phyloP scores from a whole-genome alignment of 2,113 vertebrate species.

The Nothocercus julius region DNA sequence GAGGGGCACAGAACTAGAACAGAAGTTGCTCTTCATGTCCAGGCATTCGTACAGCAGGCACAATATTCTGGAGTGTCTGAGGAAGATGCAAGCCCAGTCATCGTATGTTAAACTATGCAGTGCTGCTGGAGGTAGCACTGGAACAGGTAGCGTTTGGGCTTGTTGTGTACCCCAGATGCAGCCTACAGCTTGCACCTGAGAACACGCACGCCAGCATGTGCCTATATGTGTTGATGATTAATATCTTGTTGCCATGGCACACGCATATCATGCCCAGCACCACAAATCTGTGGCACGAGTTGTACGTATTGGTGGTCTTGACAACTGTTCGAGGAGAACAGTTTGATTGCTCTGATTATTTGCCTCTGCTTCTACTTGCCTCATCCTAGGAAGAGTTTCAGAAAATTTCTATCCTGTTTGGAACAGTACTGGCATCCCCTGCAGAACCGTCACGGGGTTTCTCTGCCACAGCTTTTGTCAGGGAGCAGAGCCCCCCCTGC shows the following conservation, averaged over 20 bases:
- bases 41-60: neutral
- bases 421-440: neutral
- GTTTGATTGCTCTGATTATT: slow-evolving; percentile 38
- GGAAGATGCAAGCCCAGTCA: neutral
- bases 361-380: slow-evolving; percentile 44
- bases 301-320: slow-evolving; percentile 4
- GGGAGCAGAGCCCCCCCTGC: neutral
- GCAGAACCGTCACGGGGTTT: neutral
- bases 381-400: slow-evolving; percentile 19
- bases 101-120: neutral
- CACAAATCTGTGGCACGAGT: neutral
- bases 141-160: slow-evolving; percentile 17
- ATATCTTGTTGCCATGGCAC: slow-evolving; percentile 52
- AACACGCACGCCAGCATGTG: neutral
- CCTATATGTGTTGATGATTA: slow-evolving; percentile 16
- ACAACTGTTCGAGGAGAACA: slow-evolving; percentile 19
- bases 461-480: neutral
- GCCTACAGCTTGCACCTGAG: slow-evolving; percentile 20
- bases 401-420: slow-evolving; percentile 5
- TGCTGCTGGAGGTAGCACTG: neutral
- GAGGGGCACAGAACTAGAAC: neutral
- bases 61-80: neutral
- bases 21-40: neutral
- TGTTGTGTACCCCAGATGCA: neutral
- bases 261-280: neutral